Evolutionary conservation across 2,888 invertebrate genomes (phyloP), one percentile per base, ranked within the genome.

Genomic region (Lepidonotus clava): DNA sequence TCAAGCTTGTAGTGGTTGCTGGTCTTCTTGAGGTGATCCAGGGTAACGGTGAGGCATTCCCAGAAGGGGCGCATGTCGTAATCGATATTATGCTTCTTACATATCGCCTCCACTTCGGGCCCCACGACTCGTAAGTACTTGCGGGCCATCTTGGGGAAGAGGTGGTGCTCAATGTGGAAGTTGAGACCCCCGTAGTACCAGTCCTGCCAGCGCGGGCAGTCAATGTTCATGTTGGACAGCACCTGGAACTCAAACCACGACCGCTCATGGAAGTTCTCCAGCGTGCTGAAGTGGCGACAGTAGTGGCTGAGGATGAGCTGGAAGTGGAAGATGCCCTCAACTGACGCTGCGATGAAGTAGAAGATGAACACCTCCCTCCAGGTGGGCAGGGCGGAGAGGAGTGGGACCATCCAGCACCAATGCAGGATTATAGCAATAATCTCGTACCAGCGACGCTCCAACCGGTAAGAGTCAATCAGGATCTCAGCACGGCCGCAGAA

Each of bases 171-270:
- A 41, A 89, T 88, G 83, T 89, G 89, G 56, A 66, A 88, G 77
- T 89, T 89, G 24, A 89, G 71, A 6, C 89, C 89, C 0, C 89
- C 89, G 76, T 89, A 87, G 76, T 86, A 89, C 89, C 89, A 89
- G 61, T 89, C 89, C 83, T 66, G 56, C 87, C 87, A 89, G 71
- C 41, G 28, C 11, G 85, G 87, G 36, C 77, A 86, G 18, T 84
- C 85, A 11, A 89, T 89, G 85, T 89, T 89, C 86, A 89, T 84
- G 87, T 89, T 89, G 84, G 86, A 85, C 21, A 77, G 34, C n/a
- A 83, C 56, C 83, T 89, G 88, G 46, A 84, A 83, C 36, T 32
- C 84, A 32, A 86, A 89, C 87, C 87, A 89, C 38, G 66, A 84
- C 18, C 24, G 36, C n/a, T 84, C 28, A 83, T 88, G 87, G 53